Conservation (phyloP, 2,888 invertebrate species). For the Tortrix viridana region DNA sequence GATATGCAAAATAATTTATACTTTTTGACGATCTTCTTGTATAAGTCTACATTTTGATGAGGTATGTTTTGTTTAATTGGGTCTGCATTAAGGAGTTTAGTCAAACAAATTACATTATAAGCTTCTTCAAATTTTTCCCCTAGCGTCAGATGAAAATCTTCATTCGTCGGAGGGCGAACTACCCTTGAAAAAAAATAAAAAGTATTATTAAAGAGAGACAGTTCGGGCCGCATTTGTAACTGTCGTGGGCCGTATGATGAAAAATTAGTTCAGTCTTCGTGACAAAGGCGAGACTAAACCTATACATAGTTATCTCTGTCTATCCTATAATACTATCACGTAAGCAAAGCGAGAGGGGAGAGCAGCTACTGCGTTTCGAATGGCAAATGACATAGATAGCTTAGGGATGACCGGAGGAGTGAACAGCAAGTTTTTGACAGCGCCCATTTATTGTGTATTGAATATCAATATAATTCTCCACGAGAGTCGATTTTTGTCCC, state of each 20-base stretch:
- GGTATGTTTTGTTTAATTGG: slow-evolving; percentile 57
- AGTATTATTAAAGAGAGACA: slow-evolving; percentile 85
- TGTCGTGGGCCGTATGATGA: slow-evolving; percentile 84
- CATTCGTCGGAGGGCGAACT: slow-evolving; percentile 75
- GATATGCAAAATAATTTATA: too few species aligned
- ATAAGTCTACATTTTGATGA: neutral
- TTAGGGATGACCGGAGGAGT: slow-evolving; percentile 85
- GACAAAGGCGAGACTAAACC: slow-evolving; percentile 81
- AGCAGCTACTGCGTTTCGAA: slow-evolving; percentile 74
- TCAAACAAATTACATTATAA: slow-evolving; percentile 75
- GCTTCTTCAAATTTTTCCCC: slow-evolving; percentile 75
- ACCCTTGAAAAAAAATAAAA: slow-evolving; percentile 82
- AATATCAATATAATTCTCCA: slow-evolving; percentile 84
- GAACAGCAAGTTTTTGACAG: slow-evolving; percentile 85
- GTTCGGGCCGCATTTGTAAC: slow-evolving; percentile 84
- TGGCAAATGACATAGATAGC: slow-evolving; percentile 84
- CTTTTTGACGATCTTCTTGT: neutral
- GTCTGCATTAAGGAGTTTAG: slow-evolving; percentile 63
- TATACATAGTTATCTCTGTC: slow-evolving; percentile 71
- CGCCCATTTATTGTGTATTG: slow-evolving; percentile 84
- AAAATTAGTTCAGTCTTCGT: slow-evolving; percentile 84
- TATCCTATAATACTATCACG: slow-evolving; percentile 44
- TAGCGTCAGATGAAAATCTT: slow-evolving; percentile 76
- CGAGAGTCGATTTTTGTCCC: slow-evolving; percentile 82
- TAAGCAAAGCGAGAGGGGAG: slow-evolving; percentile 57